Percentiles rank a stretch among this genome's conserved stretches.
Conservation (phyloP, 2,113 vertebrate species). For the Phaetusa simplex region DNA sequence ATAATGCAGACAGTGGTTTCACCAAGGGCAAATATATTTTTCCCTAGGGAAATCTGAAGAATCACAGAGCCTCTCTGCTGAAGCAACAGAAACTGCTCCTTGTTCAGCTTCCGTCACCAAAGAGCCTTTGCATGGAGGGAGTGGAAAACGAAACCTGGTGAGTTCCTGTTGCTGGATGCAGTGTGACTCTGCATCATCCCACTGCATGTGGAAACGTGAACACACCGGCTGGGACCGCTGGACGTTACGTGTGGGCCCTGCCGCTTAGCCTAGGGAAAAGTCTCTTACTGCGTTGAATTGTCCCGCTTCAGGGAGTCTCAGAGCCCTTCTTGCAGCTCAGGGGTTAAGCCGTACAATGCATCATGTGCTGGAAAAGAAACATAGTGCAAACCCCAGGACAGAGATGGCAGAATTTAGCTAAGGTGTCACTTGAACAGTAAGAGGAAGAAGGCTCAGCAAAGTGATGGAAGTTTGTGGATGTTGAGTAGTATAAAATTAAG, state of each 20-base stretch:
- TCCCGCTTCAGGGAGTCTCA: neutral
- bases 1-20: slow-evolving; percentile 9
- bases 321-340: neutral
- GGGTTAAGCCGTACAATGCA: neutral
- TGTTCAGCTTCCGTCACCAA: neutral
- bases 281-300: neutral
- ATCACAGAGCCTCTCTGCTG: neutral
- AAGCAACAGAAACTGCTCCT: slow-evolving; percentile 13
- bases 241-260: neutral
- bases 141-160: fast-evolving
- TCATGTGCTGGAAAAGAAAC: neutral
- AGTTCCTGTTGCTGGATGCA: neutral
- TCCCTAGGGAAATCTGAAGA: neutral
- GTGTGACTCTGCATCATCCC: neutral
- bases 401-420: neutral
- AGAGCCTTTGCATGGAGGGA: neutral
- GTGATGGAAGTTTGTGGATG: neutral
- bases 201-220: neutral
- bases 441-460: neutral
- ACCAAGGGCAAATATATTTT: neutral
- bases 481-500: neutral
- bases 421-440: neutral
- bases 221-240: neutral
- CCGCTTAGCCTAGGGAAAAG: neutral
- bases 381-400: neutral